phyloP scores from a whole-genome alignment of 2,113 vertebrate genomes.

The Cololabis saira region DNA sequence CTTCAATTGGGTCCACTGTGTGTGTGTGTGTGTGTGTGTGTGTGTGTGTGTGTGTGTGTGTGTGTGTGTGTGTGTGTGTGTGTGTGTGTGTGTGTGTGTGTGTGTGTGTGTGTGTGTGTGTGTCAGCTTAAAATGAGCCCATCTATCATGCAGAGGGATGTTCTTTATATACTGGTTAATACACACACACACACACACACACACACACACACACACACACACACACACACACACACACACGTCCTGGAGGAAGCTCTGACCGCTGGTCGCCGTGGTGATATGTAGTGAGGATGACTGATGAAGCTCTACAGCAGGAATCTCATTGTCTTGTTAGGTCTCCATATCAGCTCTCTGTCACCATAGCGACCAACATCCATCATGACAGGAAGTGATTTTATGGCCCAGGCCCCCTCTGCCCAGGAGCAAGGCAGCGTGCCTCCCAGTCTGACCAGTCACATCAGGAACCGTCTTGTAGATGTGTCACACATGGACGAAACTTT shows the following conservation, averaged over 20 bases:
- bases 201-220: too few species aligned
- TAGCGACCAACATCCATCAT: constrained; percentile 46
- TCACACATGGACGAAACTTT: too few species aligned
- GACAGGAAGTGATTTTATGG: constrained; percentile 19
- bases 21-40: too few species aligned
- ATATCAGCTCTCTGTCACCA: constrained; percentile 41
- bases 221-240: constrained; percentile 16
- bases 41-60: too few species aligned
- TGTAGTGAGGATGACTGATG: constrained; percentile 50
- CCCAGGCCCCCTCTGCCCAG: background rate
- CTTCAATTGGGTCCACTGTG: too few species aligned
- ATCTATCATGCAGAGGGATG: too few species aligned
- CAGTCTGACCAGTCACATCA: background rate
- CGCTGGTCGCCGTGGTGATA: constrained; percentile 5
- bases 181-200: too few species aligned
- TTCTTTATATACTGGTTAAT: too few species aligned
- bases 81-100: too few species aligned
- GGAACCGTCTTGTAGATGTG: too few species aligned
- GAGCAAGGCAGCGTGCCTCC: constrained; percentile 6
- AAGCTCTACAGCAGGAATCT: constrained; percentile 34
- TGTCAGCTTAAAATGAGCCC: constrained; percentile 55
- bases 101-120: too few species aligned
- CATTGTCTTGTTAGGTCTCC: constrained; percentile 37
- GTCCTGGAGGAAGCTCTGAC: constrained; percentile 42
- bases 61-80: too few species aligned